Conservation (phyloP, 2,888 invertebrate genomes). For the Melanophora roralis region DNA sequence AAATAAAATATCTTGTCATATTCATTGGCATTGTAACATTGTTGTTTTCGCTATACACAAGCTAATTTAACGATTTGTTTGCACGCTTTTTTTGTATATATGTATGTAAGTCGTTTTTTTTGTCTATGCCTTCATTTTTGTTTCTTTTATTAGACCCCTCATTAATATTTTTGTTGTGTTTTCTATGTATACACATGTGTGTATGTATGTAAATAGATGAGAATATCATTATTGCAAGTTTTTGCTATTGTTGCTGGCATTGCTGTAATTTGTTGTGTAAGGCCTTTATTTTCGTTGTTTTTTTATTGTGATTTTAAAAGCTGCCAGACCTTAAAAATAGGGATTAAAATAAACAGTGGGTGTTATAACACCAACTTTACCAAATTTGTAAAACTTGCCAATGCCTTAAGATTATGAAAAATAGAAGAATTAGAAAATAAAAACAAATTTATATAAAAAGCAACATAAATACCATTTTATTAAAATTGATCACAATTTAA, state of each 20-base stretch:
- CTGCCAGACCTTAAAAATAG: neutral
- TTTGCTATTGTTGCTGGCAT: constrained; percentile 1
- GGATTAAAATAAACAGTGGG: neutral
- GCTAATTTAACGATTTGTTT: constrained; percentile 22
- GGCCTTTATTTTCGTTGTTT: constrained; percentile 32
- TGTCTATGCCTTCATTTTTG: neutral
- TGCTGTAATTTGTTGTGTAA: constrained; percentile 53
- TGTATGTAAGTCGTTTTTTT: neutral
- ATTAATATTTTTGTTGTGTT: constrained; percentile 31
- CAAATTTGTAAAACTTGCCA: too few relatives aligned
- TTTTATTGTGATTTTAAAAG: neutral
- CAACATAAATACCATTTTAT: too few relatives aligned
- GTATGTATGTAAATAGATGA: neutral
- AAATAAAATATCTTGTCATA: constrained; percentile 40
- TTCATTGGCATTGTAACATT: constrained; percentile 53
- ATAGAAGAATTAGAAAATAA: neutral
- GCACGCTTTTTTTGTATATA: neutral
- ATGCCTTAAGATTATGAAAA: neutral
- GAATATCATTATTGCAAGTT: constrained; percentile 15
- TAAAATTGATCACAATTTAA: too few relatives aligned
- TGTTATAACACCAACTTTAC: too few relatives aligned
- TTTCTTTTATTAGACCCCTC: constrained; percentile 43
- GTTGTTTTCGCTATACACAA: neutral
- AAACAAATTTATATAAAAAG: neutral
- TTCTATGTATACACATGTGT: too few relatives aligned